Evolutionary conservation across 2,888 invertebrate species (phyloP), one percentile per base, ranked within the genome.

Genomic region (Carpatolechia fugitivella): DNA sequence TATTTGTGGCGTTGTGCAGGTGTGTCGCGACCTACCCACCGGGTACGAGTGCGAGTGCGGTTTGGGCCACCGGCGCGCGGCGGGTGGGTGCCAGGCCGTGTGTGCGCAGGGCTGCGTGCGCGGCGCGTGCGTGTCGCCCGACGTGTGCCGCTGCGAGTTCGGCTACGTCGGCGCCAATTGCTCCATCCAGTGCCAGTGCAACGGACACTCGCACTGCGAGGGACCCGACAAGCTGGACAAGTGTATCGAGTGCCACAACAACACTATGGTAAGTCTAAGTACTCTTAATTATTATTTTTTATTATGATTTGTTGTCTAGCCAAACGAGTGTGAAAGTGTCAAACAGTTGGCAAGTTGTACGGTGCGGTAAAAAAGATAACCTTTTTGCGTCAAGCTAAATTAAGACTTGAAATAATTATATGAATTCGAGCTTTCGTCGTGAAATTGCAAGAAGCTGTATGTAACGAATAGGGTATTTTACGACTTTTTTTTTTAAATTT

Each of bases 141-240:
- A 96, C 74, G 92, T 93, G 57, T 98, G 98, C 73, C 92, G 93
- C 60, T 98, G 98, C 77, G 95, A 97, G 87, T 98, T 99, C 86
- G 98, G 98, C 56, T 98, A 96, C 82, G 97, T 98, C 20, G 98
- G 98, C 53, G 94, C 95, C 64, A 97, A 98, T 88, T 99, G 98
- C 80, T 96, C 96, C 66, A 96, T 96, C 60, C 96, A 97, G 82
- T 98, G 98, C 78, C 94, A 96, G 78, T 99, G 98, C 80, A 98
- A 98, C 78, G 97, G 97, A 0, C 98, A 98, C 85, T 95, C 98
- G 56, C 93, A 98, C 78, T 99, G 98, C 78, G 94, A 93, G 69
- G 96, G 97, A 0, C 96, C 96, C 6, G 95, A 96, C 74, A 94
- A 94, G 69, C 91, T 97, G 58, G 95, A 96, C 73, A 91, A 92